phyloP scores from a whole-genome alignment of 2,113 vertebrate species.

The Pristiophorus japonicus region DNA sequence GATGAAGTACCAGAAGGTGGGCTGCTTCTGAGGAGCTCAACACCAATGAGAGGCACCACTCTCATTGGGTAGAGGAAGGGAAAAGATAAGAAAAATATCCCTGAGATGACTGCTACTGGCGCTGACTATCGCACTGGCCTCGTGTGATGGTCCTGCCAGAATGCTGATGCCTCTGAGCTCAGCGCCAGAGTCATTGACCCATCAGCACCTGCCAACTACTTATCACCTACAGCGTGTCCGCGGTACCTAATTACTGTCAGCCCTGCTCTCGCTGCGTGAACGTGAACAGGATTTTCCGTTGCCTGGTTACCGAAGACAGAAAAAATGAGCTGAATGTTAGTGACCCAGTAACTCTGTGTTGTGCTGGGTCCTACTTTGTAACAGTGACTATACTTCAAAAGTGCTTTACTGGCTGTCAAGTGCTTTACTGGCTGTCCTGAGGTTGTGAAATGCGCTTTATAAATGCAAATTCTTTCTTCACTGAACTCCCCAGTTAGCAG shows the following conservation, averaged over 20 bases:
- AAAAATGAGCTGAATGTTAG: not conserved
- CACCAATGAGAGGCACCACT: not conserved
- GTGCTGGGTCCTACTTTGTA: not conserved
- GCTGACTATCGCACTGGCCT: not conserved
- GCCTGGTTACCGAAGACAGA: conserved; percentile 4
- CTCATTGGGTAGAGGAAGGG: not conserved
- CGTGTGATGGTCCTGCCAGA: not conserved
- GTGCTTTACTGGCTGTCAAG: not conserved
- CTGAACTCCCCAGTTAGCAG: not conserved
- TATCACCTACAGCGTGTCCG: not conserved
- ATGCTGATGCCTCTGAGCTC: not conserved
- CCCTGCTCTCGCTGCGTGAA: not conserved
- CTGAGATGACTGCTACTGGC: not conserved
- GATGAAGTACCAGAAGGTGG: not conserved
- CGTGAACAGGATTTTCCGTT: not conserved
- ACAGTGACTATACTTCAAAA: not conserved
- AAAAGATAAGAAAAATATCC: not conserved
- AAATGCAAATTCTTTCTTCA: not conserved
- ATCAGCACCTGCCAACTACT: conserved; percentile 8
- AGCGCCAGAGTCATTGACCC: conserved; percentile 15
- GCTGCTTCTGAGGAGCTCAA: not conserved
- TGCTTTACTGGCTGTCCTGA: not conserved
- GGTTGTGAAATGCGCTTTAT: not conserved
- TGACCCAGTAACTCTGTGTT: not conserved
- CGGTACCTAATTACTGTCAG: conserved; percentile 17